Evolutionary conservation across 1,140 invertebrate species (phyloP), one percentile per base, ranked within the genome.

Genomic region (Leptopilina clavipes): DNA sequence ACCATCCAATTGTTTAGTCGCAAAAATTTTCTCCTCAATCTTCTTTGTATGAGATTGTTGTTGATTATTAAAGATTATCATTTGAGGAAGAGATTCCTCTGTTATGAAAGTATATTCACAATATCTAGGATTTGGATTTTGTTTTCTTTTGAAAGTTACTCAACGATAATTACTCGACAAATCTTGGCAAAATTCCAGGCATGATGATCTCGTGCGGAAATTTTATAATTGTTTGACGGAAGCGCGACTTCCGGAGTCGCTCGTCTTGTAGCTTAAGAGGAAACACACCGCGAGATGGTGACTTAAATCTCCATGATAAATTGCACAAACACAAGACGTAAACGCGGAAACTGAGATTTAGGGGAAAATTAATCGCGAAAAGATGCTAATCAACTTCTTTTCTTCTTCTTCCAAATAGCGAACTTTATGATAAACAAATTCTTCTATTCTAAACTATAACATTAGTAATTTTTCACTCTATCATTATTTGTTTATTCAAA

Each of bases 171-270:
- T 65, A 65, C 22, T 31, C 59, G 14, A 19, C 59, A 22, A 65
- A 65, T 65, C 25, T 65, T 22, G 25, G 59, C 59, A 5, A 65
- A n/a, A 65, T 22, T 7, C 19, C 56, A n/a, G 59, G 25, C 59
- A 65, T 19, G 59, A 31, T 65, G 25, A 65, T 65, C 59, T 37
- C 59, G 11, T 37, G 59, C 22, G 59, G 59, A 65, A 65, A 22
- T 65, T 65, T 65, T 65, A 65, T 65, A 65, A 65, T 65, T 65
- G 59, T 65, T 65, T 65, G 22, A 65, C 59, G 59, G 59, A 65
- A 65, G 59, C 59, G 11, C 19, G 3, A 22, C 59, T 65, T 65
- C 59, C 59, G 59, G 59, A 31, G 59, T 65, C 22, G 59, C 59
- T 65, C 56, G 56, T 65, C 56, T 65, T 14, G 19, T 25, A 65